Evolutionary conservation across 2,113 vertebrate species (phyloP).

Genomic region (Amphiprion ocellaris): DNA sequence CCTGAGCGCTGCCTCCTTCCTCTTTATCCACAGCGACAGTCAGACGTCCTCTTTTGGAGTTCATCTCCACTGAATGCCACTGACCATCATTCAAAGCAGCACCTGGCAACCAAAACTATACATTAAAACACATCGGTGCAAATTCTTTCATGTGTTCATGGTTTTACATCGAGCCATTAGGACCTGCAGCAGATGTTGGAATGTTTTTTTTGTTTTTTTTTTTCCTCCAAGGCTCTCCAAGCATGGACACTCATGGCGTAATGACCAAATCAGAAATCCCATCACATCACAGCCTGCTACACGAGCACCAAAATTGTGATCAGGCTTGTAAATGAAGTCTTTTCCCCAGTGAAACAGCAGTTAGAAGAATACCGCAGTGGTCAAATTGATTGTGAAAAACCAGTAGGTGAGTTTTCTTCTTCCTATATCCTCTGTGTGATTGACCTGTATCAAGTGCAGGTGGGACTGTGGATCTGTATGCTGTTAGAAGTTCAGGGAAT

Average conservation of each 20-base stretch:
- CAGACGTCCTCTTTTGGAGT: conserved; percentile 84
- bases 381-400: background rate
- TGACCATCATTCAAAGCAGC: conserved; percentile 89
- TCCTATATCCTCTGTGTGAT: conserved; percentile 12
- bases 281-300: background rate
- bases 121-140: background rate
- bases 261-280: conserved; percentile 11
- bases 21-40: conserved; percentile 87
- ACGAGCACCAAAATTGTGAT: background rate
- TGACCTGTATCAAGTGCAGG: conserved; percentile 86
- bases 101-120: conserved; percentile 77
- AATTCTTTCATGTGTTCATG: background rate
- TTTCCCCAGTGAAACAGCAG: background rate
- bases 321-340: background rate
- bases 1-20: conserved; percentile 68
- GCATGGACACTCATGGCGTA: background rate
- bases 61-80: conserved; percentile 91
- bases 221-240: background rate
- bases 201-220: background rate
- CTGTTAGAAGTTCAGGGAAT: conserved; percentile 19
- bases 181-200: conserved; percentile 4
- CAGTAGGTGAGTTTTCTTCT: background rate
- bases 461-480: conserved; percentile 16
- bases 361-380: background rate
- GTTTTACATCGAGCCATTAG: conserved; percentile 4